A percentile compares a stretch with the other conserved stretches of the same genome.
phyloP scores from a whole-genome alignment of 2,113 vertebrate genomes.

The Anas platyrhynchos region DNA sequence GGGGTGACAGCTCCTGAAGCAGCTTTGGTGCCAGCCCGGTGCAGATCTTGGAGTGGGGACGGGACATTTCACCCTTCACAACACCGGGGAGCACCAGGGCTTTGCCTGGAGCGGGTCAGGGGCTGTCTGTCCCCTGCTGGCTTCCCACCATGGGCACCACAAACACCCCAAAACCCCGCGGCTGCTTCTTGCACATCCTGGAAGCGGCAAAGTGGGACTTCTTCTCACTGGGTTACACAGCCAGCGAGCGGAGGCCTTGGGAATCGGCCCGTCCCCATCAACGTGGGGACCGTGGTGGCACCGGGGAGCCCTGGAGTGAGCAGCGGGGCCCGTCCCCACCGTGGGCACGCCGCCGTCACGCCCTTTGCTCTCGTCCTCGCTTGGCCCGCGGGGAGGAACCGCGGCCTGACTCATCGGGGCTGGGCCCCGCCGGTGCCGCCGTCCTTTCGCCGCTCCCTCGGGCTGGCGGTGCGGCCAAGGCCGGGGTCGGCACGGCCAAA shows the following conservation, averaged over 20 bases:
- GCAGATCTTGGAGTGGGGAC: fast-evolving
- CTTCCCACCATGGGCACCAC: not conserved
- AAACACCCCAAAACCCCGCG: not conserved
- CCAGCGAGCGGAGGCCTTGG: not conserved
- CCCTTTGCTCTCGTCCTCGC: not conserved
- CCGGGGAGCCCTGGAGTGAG: not conserved
- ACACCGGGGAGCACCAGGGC: too few relatives aligned
- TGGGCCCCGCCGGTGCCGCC: not conserved
- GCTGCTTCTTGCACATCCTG: not conserved
- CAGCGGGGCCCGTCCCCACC: not conserved
- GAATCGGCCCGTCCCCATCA: not conserved
- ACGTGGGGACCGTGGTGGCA: not conserved
- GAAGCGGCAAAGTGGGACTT: not conserved
- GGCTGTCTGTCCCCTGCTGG: not conserved
- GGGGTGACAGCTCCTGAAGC: not conserved
- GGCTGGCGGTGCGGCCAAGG: too few relatives aligned
- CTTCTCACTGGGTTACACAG: too few relatives aligned
- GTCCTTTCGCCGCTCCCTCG: not conserved
- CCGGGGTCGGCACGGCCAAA: too few relatives aligned
- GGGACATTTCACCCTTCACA: not conserved
- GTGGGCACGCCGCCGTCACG: too few relatives aligned
- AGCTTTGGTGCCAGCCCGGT: fast-evolving
- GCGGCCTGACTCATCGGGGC: not conserved
- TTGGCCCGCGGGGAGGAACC: not conserved
- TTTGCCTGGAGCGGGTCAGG: too few relatives aligned